Base-by-base conservation (phyloP, 2,113 vertebrate genomes). In the Macquaria ambigua region DNA sequence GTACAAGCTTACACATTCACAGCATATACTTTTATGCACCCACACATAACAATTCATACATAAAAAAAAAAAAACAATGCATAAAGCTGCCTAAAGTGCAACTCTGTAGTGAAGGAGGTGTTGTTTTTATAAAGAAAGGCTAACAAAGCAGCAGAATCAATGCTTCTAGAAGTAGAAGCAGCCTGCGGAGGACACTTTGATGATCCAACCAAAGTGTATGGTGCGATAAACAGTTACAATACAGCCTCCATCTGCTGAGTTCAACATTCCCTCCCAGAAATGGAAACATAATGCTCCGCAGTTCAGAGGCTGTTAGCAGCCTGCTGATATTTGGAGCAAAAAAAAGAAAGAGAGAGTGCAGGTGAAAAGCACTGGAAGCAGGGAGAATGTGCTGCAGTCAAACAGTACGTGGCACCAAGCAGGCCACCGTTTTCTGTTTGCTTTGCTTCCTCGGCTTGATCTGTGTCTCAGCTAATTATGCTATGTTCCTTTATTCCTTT, bases 101-200 rank as follows among this genome's bases (percentile, higher is more conserved):
- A 61, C 67, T 71, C 50, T 52, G 20, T 20, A 66, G 48, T 39
- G 59, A 77, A 79, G 53, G 74, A 83, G 67, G 80, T 59, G 77
- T 72, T 83, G 62, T 85, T 85, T 76, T 84, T 81, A 34, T 79
- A 41, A 63, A 84, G 84, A 72, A 80, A 86, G 75, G 73, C 84
- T 82, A 87, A 92, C 84, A 89, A 83, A 90, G 73, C 81, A 67
- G 68, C 61, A 71, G 63, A 90, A 88, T 91, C 88, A 83, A 91
- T 50, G 68, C 37, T 71, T 64, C 56, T 63, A 34, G 71, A 70
- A 71, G 76, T 73, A 34, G 73, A 77, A 77, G 43, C 59, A 73
- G 77, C 79, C 80, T 58, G 84, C 48, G 39, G 85, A 89, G 87
- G 75, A 80, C 63, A 67, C 88, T 89, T 90, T 91, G 90, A 92